Evolutionary conservation across 2,888 invertebrate species (phyloP).

Genomic region (Agriopis leucophaearia): DNA sequence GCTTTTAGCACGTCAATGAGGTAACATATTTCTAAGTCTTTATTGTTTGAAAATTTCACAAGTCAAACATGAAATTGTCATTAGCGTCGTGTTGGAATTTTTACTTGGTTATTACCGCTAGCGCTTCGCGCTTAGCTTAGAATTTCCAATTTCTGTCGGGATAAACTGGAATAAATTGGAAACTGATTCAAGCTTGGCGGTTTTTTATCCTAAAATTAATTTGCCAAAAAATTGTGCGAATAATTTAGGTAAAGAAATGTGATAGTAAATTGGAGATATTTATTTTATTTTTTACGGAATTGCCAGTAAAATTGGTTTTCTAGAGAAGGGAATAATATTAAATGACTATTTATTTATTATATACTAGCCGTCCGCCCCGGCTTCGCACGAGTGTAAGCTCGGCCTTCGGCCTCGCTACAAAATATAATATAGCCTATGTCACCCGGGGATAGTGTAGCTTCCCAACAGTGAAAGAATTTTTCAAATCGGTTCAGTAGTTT

Average conservation of each 20-base stretch:
- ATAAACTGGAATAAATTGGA: not conserved
- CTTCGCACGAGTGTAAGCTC: too few relatives aligned
- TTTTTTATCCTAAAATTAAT: not conserved
- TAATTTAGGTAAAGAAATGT: not conserved
- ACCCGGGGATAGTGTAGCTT: too few relatives aligned
- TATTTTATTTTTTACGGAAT: not conserved
- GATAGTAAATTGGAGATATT: not conserved
- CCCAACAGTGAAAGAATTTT: too few relatives aligned
- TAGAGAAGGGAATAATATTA: too few relatives aligned
- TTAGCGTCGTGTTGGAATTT: not conserved
- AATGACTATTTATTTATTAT: too few relatives aligned
- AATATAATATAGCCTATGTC: too few relatives aligned
- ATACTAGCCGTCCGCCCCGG: too few relatives aligned
- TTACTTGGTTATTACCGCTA: not conserved
- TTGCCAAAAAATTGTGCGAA: not conserved
- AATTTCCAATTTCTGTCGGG: not conserved
- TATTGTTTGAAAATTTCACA: not conserved
- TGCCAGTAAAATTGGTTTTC: too few relatives aligned
- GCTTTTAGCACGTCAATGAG: slow-evolving; percentile 20
- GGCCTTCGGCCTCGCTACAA: too few relatives aligned
- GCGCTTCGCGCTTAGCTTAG: not conserved
- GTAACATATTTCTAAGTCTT: not conserved
- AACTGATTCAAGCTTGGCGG: not conserved
- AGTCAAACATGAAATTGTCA: not conserved
- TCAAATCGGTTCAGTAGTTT: too few relatives aligned